Evolutionary conservation across 2,888 invertebrate species (phyloP).

Genomic region (Romanomermis culicivorax): DNA sequence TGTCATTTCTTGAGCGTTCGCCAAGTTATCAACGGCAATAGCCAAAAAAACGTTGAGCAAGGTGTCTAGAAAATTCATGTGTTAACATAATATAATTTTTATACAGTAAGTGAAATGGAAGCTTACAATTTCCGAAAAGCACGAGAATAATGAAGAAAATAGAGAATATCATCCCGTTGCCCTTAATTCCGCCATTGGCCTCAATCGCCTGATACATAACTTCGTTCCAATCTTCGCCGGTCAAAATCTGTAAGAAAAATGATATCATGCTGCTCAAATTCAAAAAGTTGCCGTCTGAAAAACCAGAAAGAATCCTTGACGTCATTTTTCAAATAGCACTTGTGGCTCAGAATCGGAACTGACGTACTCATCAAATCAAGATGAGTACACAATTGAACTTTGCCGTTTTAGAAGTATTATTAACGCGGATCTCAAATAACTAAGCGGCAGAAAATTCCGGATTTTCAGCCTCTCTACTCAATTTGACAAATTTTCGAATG

Average conservation of each 20-base stretch:
- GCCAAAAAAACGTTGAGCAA: constrained; percentile 99
- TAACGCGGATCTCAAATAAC: no score
- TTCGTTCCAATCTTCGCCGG: constrained; percentile 99
- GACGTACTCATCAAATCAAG: no score
- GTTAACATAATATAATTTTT: background rate
- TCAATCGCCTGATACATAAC: constrained; percentile 98
- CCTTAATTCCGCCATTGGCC: constrained; percentile 75
- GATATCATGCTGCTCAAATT: background rate
- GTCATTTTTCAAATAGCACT: no score
- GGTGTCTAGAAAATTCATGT: constrained; percentile 42
- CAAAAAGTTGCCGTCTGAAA: background rate
- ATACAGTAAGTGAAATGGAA: background rate
- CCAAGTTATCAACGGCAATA: constrained; percentile 98
- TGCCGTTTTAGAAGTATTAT: no score
- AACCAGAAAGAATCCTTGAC: no score
- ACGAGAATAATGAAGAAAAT: constrained; percentile 95
- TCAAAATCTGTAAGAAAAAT: constrained; percentile 61
- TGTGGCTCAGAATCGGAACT: no score
- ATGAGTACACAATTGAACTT: no score
- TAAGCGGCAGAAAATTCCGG: no score
- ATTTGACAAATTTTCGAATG: no score
- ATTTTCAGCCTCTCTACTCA: no score
- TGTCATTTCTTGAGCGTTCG: constrained; percentile 96
- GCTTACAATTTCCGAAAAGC: constrained; percentile 78
- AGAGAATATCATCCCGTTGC: constrained; percentile 79